Evolutionary conservation across 2,113 vertebrate genomes (phyloP).

Genomic region (Hemiscyllium ocellatum): DNA sequence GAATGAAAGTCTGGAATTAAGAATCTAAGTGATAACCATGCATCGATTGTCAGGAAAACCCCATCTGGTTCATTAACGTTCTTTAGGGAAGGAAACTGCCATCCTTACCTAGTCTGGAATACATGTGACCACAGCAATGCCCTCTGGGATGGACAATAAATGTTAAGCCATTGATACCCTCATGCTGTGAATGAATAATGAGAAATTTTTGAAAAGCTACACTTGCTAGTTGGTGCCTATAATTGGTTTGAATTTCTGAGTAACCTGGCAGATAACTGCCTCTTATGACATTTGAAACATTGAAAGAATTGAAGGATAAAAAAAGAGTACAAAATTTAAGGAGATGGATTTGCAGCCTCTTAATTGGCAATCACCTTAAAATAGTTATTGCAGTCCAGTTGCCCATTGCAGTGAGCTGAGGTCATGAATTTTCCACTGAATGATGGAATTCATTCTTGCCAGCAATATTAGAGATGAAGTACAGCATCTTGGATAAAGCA

Average conservation of each 20-base stretch:
- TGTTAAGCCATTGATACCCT: no score
- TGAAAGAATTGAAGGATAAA: not conserved
- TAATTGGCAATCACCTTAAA: not conserved
- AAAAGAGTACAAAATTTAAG: not conserved
- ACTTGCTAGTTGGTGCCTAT: not conserved
- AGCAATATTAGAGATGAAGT: not conserved
- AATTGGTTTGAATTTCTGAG: not conserved
- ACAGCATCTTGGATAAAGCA: not conserved
- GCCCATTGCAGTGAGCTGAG: not conserved
- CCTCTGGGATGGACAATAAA: no score
- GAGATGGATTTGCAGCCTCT: not conserved
- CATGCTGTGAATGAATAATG: not conserved
- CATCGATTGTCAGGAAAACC: no score
- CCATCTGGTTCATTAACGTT: no score
- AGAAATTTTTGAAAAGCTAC: not conserved
- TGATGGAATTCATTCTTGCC: not conserved
- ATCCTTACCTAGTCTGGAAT: no score
- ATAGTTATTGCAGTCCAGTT: not conserved
- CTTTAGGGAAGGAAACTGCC: no score
- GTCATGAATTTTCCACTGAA: not conserved
- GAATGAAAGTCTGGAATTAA: no score
- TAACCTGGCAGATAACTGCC: not conserved
- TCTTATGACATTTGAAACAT: not conserved
- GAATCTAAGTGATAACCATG: no score
- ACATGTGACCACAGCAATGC: no score